phyloP scores from a whole-genome alignment of 1,140 invertebrate genomes.

The Penaeus vannamei region DNA sequence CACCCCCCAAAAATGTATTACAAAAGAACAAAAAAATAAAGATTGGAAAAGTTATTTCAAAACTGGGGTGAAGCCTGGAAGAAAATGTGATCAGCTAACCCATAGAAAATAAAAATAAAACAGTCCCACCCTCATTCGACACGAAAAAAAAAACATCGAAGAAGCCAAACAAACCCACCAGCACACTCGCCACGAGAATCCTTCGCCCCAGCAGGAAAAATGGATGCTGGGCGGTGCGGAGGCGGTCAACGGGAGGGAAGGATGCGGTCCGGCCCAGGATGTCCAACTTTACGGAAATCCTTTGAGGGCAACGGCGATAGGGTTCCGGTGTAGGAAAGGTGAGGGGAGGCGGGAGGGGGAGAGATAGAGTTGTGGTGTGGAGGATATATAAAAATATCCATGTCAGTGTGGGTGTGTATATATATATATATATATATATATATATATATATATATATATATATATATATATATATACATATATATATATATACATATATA shows the following conservation, averaged over 20 bases:
- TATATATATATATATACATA: not conserved
- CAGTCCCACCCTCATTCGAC: too few species aligned
- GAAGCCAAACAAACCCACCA: too few species aligned
- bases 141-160: too few species aligned
- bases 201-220: not conserved
- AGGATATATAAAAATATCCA: not conserved
- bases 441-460: constrained; percentile 19
- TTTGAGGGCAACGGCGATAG: constrained; percentile 39
- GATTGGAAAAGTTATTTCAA: too few species aligned
- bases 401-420: not conserved
- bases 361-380: not conserved
- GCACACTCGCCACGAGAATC: too few species aligned
- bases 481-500: constrained; percentile 2
- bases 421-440: constrained; percentile 25
- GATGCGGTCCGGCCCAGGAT: constrained; percentile 56
- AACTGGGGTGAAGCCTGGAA: too few species aligned
- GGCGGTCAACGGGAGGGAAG: constrained; percentile 33
- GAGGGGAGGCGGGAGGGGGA: not conserved
- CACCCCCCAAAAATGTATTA: too few species aligned
- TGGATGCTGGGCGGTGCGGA: not conserved
- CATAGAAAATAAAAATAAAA: too few species aligned
- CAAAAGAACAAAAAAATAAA: too few species aligned
- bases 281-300: constrained; percentile 62
- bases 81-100: too few species aligned
- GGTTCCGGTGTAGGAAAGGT: constrained; percentile 46